Evolutionary conservation across 2,797 vertebrate genomes (phyloP), one percentile per base, ranked within the genome.

Genomic region (Iguana delicatissima): DNA sequence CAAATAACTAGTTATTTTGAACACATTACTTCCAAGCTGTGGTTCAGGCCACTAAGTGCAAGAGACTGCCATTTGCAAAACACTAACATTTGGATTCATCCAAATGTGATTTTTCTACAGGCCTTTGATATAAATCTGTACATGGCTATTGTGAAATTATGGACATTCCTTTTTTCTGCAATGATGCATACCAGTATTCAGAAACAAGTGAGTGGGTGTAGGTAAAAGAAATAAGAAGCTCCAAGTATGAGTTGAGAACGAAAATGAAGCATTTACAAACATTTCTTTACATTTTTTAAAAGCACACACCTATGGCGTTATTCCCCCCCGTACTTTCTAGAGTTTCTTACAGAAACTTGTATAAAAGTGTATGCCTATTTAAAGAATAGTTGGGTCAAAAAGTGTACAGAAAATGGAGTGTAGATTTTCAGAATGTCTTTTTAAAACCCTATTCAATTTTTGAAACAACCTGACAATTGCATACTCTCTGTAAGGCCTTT

Each of bases 221-320:
- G 38, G 29, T 38, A 87, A 79, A 18, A 16, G 38, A 88, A 92
- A 24, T 22, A 86, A 9, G 80, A 90, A 84, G 69, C 29, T 76
- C n/a, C 26, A 89, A 86, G 26, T 86, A 46, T 59, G 85, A 24
- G 18, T 57, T 86, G 20, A 90, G 74, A 89, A 79, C 10, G 69
- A 50, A 94, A 93, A 89, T 2, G 1, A 5, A 84, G 20, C 85
- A 50, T 91, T 91, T 90, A 86, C 84, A 86, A 93, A 90, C 42
- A 1, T 26, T 94, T 92, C 64, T 62, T 24, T 81, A 57, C 22
- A 9, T 8, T 32, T 32, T 50, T 32, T 59, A 46, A 64, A 46
- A 67, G 38, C 26, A 20, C 29, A 69, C 3, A 50, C 6, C 29
- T 32, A 80, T n/a, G 22, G 10, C 67, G 32, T 46, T 12, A 8